phyloP scores from a whole-genome alignment of 2,888 invertebrate genomes.

The Beris chalybata region DNA sequence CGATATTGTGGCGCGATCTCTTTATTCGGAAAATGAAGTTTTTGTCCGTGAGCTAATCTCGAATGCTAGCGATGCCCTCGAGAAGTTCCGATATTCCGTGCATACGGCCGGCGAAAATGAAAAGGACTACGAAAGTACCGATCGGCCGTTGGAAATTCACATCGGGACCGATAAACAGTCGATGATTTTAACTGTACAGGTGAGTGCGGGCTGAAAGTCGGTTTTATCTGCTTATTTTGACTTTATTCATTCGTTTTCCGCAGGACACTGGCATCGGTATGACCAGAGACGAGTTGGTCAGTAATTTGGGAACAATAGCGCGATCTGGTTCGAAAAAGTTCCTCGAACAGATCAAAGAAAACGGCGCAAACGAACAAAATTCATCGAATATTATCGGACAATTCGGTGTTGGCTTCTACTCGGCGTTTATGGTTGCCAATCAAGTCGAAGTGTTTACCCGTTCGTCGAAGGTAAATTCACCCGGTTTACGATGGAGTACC shows the following conservation, averaged over 20 bases:
- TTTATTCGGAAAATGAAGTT: constrained; percentile 98
- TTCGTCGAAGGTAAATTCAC: constrained; percentile 65
- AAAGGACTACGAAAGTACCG: constrained; percentile 60
- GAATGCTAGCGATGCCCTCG: constrained; percentile 95
- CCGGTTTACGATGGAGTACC: constrained; percentile 84
- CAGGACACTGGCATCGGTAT: constrained; percentile 94
- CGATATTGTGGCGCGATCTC: constrained; percentile 94
- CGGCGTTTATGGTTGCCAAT: constrained; percentile 96
- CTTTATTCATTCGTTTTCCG: not conserved
- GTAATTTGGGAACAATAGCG: constrained; percentile 94
- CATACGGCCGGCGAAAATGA: constrained; percentile 59
- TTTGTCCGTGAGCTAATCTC: constrained; percentile 95
- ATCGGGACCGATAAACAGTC: constrained; percentile 85
- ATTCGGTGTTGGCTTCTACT: constrained; percentile 98
- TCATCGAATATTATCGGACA: constrained; percentile 88
- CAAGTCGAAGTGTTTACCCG: constrained; percentile 90
- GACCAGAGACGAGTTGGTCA: constrained; percentile 87
- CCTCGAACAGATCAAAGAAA: constrained; percentile 77
- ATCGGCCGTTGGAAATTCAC: constrained; percentile 80
- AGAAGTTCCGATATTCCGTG: constrained; percentile 84
- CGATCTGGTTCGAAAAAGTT: constrained; percentile 94
- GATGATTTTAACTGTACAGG: constrained; percentile 83
- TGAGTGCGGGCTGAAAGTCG: constrained; percentile 47
- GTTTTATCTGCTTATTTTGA: not conserved
- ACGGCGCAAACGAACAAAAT: constrained; percentile 63